These are phyloP conservation scores for Cephus spinipes DNA, from an alignment of 2,888 invertebrate species.

Conservation along the genomic window DNA sequence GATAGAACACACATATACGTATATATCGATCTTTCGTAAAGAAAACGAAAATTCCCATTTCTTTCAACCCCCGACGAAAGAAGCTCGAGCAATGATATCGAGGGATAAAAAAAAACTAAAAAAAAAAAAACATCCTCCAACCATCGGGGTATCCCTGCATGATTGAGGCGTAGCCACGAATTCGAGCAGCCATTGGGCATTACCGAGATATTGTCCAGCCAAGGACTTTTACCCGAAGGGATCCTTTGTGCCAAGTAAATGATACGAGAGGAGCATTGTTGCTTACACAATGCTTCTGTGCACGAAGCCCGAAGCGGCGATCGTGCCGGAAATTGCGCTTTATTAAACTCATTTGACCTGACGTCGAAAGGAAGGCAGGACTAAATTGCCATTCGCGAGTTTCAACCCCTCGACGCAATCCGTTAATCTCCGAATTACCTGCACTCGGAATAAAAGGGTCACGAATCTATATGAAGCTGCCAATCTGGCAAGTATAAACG, in stretches of 20 bases:
- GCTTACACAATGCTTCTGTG: constrained; percentile 26
- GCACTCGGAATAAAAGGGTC: no score
- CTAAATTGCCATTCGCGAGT: no score
- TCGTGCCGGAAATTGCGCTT: constrained; percentile 35
- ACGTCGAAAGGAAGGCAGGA: neutral
- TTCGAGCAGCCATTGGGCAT: constrained; percentile 22
- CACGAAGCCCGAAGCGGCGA: constrained; percentile 20
- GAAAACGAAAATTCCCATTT: no score
- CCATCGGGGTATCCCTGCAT: constrained; percentile 4
- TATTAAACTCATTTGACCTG: constrained; percentile 33
- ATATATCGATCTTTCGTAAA: no score
- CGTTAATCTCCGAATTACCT: no score
- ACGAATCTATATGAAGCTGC: no score
- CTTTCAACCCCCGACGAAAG: no score
- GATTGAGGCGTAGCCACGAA: constrained; percentile 14
- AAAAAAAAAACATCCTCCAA: neutral
- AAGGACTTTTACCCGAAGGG: constrained; percentile 9
- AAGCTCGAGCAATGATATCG: neutral
- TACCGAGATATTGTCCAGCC: constrained; percentile 17
- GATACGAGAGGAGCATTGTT: constrained; percentile 30
- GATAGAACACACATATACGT: no score
- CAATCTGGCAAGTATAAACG: no score
- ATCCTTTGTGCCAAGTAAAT: constrained; percentile 28
- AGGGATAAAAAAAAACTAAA: neutral
- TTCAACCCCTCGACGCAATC: no score